These are phyloP conservation scores for Sceliomorpha sp. DNA, from an alignment of 2,888 invertebrate species.

Conservation along the genomic window DNA sequence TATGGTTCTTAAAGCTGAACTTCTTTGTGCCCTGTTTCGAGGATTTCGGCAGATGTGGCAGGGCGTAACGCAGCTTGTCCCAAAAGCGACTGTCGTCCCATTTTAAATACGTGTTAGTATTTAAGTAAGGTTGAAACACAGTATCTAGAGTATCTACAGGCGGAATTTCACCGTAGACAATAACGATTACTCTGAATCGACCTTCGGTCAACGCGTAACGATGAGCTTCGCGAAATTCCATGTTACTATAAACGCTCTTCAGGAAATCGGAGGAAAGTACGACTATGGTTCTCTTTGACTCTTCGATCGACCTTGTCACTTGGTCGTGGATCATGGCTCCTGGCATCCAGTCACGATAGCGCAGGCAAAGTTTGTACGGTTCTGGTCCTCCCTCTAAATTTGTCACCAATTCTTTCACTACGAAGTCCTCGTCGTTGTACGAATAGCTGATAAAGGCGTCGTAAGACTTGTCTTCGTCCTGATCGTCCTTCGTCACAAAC, in stretches of 20 bases:
- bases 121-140: constrained; percentile 86
- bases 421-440: constrained; percentile 87
- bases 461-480: constrained; percentile 85
- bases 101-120: constrained; percentile 89
- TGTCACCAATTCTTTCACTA: constrained; percentile 84
- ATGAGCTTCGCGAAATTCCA: constrained; percentile 89
- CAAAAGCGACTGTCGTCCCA: constrained; percentile 93
- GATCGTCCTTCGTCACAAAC: constrained; percentile 85
- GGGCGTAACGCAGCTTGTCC: constrained; percentile 88
- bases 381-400: constrained; percentile 84
- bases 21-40: too few species aligned
- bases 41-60: constrained; percentile 82
- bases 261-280: constrained; percentile 87
- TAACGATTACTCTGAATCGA: constrained; percentile 86
- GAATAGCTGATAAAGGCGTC: constrained; percentile 92
- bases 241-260: constrained; percentile 87
- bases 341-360: constrained; percentile 87
- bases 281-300: constrained; percentile 86
- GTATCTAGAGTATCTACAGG: constrained; percentile 84
- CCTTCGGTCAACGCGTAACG: constrained; percentile 86
- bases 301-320: constrained; percentile 86
- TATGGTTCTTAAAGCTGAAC: constrained; percentile 3
- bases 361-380: constrained; percentile 87
- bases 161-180: constrained; percentile 87
- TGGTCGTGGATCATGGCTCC: too few species aligned